These are phyloP conservation scores for Brachyhypopomus gauderio DNA, from an alignment of 2,113 vertebrate species.

Conservation along the genomic window DNA sequence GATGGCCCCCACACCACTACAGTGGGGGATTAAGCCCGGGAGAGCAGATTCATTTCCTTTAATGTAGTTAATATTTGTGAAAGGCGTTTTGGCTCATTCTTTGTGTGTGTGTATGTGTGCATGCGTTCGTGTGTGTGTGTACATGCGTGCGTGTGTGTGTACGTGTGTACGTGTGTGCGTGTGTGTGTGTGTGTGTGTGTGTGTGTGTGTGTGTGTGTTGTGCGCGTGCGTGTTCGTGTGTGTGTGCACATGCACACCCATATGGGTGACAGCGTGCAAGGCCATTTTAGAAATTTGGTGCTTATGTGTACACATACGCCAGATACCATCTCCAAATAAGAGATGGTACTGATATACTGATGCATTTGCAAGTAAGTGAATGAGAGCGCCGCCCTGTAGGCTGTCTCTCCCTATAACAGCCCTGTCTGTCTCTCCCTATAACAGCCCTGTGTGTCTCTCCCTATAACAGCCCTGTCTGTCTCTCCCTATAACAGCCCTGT, in stretches of 20 bases:
- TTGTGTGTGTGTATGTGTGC: background rate
- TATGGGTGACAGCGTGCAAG: no score
- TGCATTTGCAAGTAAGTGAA: no score
- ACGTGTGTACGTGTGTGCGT: background rate
- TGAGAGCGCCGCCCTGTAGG: no score
- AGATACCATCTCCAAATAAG: no score
- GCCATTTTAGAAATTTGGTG: no score
- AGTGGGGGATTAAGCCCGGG: background rate
- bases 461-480: no score
- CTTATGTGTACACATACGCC: no score
- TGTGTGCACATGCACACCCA: constrained; percentile 12
- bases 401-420: no score
- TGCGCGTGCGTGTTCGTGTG: background rate
- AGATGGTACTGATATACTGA: no score
- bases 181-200: background rate
- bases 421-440: no score
- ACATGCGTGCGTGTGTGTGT: background rate
- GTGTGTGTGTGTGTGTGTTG: background rate
- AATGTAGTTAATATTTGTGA: constrained; percentile 32
- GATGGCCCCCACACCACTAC: constrained; percentile 6
- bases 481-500: no score
- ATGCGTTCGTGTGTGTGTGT: constrained; percentile 26
- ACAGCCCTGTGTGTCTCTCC: no score
- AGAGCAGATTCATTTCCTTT: constrained; percentile 18
- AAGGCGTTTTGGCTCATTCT: constrained; percentile 9